phyloP scores from a whole-genome alignment of 1,140 invertebrate species.

The Dolichoris vasculosae region DNA sequence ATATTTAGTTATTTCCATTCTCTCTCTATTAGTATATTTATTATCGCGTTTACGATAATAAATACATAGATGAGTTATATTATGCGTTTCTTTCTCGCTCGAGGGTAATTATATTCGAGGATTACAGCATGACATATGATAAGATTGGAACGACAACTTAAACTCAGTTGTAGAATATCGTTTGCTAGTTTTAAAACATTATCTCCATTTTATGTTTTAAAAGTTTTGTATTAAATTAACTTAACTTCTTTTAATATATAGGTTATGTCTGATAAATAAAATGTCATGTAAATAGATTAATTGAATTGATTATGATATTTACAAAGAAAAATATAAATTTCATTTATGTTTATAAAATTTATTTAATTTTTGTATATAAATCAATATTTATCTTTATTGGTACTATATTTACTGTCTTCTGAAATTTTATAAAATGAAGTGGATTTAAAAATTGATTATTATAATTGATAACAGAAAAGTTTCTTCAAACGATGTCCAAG shows the following conservation, averaged over 20 bases:
- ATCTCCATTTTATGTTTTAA: background rate
- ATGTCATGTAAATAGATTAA: too few species aligned
- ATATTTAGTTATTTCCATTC: background rate
- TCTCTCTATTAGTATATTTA: background rate
- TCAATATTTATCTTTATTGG: background rate
- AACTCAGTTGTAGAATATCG: too few species aligned
- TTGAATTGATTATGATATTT: too few species aligned
- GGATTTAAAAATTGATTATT: background rate
- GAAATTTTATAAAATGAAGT: background rate
- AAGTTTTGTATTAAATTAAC: too few species aligned
- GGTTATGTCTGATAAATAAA: too few species aligned
- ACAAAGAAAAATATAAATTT: too few species aligned
- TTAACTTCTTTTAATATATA: too few species aligned
- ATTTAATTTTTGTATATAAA: too few species aligned
- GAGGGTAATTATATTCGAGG: background rate
- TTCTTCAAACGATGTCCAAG: background rate
- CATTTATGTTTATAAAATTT: too few species aligned
- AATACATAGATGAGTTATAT: background rate
- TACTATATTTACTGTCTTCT: background rate
- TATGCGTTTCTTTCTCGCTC: background rate
- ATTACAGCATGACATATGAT: background rate
- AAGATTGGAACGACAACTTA: background rate
- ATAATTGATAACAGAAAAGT: background rate
- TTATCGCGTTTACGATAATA: background rate
- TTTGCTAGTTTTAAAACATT: background rate